Evolutionary conservation across 2,888 invertebrate genomes (phyloP), one percentile per base, ranked within the genome.

Genomic region (Crematogaster levior): DNA sequence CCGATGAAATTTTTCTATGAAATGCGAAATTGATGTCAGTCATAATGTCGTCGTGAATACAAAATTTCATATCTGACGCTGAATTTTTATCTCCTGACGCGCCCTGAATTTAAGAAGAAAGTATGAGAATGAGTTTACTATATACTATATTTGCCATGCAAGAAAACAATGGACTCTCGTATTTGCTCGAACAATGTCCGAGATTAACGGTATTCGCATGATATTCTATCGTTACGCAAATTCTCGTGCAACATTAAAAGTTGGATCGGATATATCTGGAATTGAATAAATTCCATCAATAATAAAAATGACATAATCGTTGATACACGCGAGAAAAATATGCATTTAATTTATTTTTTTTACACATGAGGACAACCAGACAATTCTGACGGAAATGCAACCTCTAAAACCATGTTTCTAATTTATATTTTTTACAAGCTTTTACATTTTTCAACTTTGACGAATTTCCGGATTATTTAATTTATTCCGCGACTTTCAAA

Each of bases 1-100:
- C 18, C 48, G 48, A 53, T 27, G 53, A 21, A 77, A 43, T 68
- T 68, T 68, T 77, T 53, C 24, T 51, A 53, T 30, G 27, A 65
- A 60, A 40, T 27, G 24, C 51, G 15, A 60, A 37, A 73, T 43
- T 53, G 9, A 53, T 27, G 40, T 68, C 53, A 68, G 9, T 9
- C 34, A 24, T 9, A 10, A 15, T 34, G 53, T 21, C 27, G n/a
- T 30, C 53, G 43, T 40, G 53, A 77, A 66, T 18, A n/a, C 37
- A n/a, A 53, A 21, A 37, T 18, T 27, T 12, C 58, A 5, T 27
- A 40, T 43, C 27, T 15, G 6, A 27, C n/a, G 27, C 10, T 68
- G 9, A 37, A 66, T 40, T 27, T 7, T 27, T 40, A 12, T 37
- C 21, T 48, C 21, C 18, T 10, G 24, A 0, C n/a, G 5, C 30